Conservation (phyloP, 2,888 invertebrate species). For the Netelia inedita region DNA sequence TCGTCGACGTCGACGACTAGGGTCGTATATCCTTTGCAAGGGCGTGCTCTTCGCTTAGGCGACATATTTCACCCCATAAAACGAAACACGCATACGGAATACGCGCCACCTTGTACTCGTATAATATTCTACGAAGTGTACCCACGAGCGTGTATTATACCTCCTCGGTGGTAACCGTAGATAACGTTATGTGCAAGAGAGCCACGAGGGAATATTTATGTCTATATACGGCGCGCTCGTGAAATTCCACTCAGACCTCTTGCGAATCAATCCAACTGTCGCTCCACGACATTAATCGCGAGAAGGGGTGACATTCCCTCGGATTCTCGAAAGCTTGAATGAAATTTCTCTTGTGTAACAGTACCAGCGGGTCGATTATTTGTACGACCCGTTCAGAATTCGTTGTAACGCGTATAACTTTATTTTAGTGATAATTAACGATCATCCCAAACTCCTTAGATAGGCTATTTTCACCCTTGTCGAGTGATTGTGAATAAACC, state of each 20-base stretch:
- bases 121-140: conserved; percentile 53
- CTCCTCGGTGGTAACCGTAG: conserved; percentile 21
- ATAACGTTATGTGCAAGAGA: conserved; percentile 38
- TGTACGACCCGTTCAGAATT: too few species aligned
- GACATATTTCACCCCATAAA: conserved; percentile 65
- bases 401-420: too few species aligned
- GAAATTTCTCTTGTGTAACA: background rate
- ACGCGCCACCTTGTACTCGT: conserved; percentile 33
- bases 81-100: conserved; percentile 53
- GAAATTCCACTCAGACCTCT: conserved; percentile 42
- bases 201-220: conserved; percentile 17
- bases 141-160: conserved; percentile 36
- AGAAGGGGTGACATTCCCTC: background rate
- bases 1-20: conserved; percentile 40
- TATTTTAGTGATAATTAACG: too few species aligned
- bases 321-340: background rate
- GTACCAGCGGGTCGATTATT: too few species aligned
- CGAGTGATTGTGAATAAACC: background rate
- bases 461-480: background rate
- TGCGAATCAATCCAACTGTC: conserved; percentile 50
- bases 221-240: conserved; percentile 15
- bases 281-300: background rate
- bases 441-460: too few species aligned
- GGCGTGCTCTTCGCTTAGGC: conserved; percentile 58
- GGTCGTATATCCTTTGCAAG: conserved; percentile 64